Evolutionary conservation across 2,888 invertebrate genomes (phyloP).

Genomic region (Schizaphis graminum): DNA sequence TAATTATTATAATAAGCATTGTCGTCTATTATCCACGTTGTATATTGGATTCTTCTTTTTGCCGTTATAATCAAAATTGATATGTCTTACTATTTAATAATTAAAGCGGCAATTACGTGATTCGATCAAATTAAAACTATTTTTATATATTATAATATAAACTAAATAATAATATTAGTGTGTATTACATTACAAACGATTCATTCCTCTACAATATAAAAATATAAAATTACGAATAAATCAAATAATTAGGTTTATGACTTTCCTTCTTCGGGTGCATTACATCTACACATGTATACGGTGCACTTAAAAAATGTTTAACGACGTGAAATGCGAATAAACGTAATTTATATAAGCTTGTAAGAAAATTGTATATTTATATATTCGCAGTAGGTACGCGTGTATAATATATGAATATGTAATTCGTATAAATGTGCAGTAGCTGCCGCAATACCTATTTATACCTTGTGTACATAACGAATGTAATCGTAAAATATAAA

Average conservation of each 20-base stretch:
- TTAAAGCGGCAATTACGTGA: neutral
- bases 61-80: neutral
- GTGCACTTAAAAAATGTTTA: neutral
- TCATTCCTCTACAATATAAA: neutral
- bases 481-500: slow-evolving; percentile 6
- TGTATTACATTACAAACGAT: neutral
- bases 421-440: neutral
- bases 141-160: neutral
- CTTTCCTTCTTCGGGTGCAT: neutral
- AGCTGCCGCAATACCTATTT: neutral
- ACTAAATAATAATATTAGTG: neutral
- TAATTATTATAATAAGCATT: neutral
- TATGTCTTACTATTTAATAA: neutral
- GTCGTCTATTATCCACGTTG: neutral
- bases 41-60: neutral
- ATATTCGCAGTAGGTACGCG: neutral
- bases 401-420: neutral
- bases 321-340: slow-evolving; percentile 23
- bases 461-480: neutral
- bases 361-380: neutral
- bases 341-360: neutral
- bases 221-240: neutral
- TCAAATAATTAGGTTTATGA: neutral
- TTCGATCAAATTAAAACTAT: neutral
- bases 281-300: neutral